These are phyloP conservation scores for Scaptodrosophila latifasciaeformis DNA, from an alignment of 2,888 invertebrate genomes.

Conservation along the genomic window DNA sequence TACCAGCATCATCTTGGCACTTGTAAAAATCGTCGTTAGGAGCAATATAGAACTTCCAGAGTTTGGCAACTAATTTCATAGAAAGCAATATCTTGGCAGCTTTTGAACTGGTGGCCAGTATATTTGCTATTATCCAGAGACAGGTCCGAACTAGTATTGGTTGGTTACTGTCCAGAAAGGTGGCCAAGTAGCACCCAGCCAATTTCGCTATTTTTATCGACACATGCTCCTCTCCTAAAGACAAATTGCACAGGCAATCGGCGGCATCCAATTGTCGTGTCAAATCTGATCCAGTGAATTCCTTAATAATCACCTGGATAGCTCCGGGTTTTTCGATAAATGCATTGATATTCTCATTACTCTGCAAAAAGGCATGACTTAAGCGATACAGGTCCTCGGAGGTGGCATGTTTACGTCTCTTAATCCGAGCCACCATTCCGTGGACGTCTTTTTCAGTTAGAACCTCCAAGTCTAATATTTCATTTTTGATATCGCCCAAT, in stretches of 20 bases:
- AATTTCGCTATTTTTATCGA: conserved; percentile 69
- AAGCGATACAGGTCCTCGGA: conserved; percentile 70
- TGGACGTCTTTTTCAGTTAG: conserved; percentile 66
- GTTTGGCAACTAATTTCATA: conserved; percentile 69
- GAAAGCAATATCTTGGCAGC: conserved; percentile 54
- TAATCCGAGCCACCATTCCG: conserved; percentile 69
- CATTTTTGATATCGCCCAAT: conserved; percentile 66
- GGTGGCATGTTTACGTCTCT: conserved; percentile 70
- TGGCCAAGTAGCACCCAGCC: conserved; percentile 72
- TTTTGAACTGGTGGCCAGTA: conserved; percentile 61
- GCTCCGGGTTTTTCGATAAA: conserved; percentile 71
- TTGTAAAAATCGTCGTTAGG: conserved; percentile 4
- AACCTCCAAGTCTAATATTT: conserved; percentile 61
- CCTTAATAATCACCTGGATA: conserved; percentile 70
- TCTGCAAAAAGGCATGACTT: conserved; percentile 70
- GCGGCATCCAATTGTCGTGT: conserved; percentile 64
- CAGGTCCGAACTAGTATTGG: conserved; percentile 60
- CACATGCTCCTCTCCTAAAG: conserved; percentile 66
- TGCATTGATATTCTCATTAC: conserved; percentile 62
- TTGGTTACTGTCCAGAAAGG: conserved; percentile 61
- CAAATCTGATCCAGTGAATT: conserved; percentile 59
- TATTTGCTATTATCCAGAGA: conserved; percentile 72
- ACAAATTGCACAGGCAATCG: conserved; percentile 73
- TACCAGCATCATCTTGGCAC: conserved; percentile 62
- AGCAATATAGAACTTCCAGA: conserved; percentile 57